Conservation (phyloP, 2,113 vertebrate species). For the Neogale vison region DNA sequence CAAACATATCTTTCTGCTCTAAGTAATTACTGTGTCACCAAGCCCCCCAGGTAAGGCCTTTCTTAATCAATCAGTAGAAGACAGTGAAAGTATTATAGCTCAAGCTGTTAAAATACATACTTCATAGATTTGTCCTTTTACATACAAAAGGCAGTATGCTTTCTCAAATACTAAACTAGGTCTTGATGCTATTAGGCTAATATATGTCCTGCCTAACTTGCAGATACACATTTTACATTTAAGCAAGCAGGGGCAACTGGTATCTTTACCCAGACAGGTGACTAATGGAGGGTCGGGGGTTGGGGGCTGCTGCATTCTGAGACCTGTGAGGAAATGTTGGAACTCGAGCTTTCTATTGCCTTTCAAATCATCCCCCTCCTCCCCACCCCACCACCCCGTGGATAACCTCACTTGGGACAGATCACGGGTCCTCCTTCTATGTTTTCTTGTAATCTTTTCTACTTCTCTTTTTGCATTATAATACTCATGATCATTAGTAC, state of each 20-base stretch:
- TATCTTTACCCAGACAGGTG: conserved; percentile 13
- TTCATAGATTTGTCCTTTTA: not conserved
- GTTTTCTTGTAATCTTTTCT: conserved; percentile 16
- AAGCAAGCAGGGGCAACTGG: not conserved
- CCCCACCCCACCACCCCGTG: not conserved
- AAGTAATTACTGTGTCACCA: conserved; percentile 19
- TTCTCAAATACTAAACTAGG: conserved; percentile 32
- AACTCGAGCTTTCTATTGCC: not conserved
- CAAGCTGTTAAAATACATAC: conserved; percentile 1
- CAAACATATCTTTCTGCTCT: not conserved
- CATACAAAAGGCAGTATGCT: not conserved
- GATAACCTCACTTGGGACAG: not conserved
- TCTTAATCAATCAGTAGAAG: conserved; percentile 19
- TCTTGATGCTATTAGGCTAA: conserved; percentile 5
- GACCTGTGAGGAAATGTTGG: not conserved
- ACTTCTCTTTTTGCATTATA: conserved; percentile 25
- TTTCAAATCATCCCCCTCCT: not conserved
- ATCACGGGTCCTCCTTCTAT: not conserved
- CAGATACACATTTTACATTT: conserved; percentile 34
- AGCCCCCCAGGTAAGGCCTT: conserved; percentile 15
- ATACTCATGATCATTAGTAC: not conserved
- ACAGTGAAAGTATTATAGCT: conserved; percentile 11
- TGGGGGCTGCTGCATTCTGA: not conserved
- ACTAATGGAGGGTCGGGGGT: not conserved
- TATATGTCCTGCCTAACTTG: not conserved